Conservation (phyloP, 2,113 vertebrate species). For the Pyxicephalus adspersus region DNA sequence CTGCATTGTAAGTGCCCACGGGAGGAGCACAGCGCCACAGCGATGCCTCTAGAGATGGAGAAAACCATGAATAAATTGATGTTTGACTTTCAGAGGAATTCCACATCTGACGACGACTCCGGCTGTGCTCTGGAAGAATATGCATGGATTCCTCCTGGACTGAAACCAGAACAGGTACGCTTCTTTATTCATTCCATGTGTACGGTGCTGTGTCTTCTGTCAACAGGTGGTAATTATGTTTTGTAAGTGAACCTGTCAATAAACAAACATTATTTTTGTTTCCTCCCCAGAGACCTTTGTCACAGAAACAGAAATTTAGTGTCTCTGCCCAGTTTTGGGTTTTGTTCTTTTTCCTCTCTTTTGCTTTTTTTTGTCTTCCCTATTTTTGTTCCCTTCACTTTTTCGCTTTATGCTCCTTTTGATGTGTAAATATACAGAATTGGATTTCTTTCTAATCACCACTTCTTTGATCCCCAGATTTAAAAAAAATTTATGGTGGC, state of each 20-base stretch:
- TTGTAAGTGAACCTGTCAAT: slow-evolving; percentile 2
- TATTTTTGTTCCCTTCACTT: too few relatives aligned
- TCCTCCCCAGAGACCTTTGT: not conserved
- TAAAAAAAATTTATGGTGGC: too few relatives aligned
- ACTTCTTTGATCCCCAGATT: too few relatives aligned
- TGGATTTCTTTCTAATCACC: too few relatives aligned
- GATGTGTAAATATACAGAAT: too few relatives aligned
- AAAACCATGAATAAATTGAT: slow-evolving; percentile 97
- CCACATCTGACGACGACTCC: slow-evolving; percentile 94
- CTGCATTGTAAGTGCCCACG: slow-evolving; percentile 97
- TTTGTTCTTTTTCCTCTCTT: too few relatives aligned
- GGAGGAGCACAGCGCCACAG: slow-evolving; percentile 93
- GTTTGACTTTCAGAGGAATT: slow-evolving; percentile 99
- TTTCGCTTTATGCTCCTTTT: too few relatives aligned
- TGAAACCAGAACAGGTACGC: slow-evolving; percentile 96
- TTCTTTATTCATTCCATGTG: slow-evolving; percentile 3
- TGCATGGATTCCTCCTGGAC: slow-evolving; percentile 93
- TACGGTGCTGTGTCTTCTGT: not conserved
- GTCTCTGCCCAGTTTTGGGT: too few relatives aligned
- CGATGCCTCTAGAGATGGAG: slow-evolving; percentile 98
- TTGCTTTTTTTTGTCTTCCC: too few relatives aligned
- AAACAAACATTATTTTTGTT: slow-evolving; percentile 21
- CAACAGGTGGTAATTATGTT: not conserved
- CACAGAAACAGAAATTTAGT: too few relatives aligned
- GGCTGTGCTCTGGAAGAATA: slow-evolving; percentile 98